Percentiles rank a stretch among this genome's conserved stretches.
These are phyloP conservation scores for Prorops nasuta DNA, from an alignment of 1,140 invertebrate species.

Conservation along the genomic window DNA sequence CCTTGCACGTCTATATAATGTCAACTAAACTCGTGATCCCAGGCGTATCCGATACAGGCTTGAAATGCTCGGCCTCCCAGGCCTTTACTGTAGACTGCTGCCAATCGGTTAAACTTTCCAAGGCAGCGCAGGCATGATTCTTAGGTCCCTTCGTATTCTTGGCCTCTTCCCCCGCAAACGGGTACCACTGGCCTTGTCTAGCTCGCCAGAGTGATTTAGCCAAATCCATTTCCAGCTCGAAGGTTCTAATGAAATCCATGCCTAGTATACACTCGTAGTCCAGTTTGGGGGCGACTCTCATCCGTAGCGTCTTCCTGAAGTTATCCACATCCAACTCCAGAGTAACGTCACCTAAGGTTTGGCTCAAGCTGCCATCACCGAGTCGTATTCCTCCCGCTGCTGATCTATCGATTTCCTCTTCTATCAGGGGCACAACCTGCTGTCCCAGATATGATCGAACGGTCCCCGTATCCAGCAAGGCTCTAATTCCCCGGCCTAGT, in stretches of 20 bases:
- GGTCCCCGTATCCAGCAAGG: too few species aligned
- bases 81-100: background rate
- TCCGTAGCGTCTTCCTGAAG: too few species aligned
- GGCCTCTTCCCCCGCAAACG: background rate
- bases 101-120: background rate
- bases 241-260: background rate
- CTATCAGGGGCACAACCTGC: too few species aligned
- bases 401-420: too few species aligned
- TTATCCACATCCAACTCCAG: too few species aligned
- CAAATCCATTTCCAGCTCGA: background rate
- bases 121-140: background rate
- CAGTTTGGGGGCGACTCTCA: too few species aligned
- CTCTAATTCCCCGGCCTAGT: too few species aligned
- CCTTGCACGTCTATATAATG: background rate
- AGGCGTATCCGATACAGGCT: background rate
- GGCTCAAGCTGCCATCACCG: too few species aligned
- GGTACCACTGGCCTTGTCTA: background rate
- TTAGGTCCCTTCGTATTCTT: background rate
- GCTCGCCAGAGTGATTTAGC: background rate
- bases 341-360: too few species aligned
- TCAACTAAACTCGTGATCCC: background rate
- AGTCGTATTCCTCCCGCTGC: too few species aligned
- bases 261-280: background rate
- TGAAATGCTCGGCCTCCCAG: background rate
- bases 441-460: too few species aligned